Evolutionary conservation across 2,797 vertebrate species (phyloP), one percentile per base, ranked within the genome.

Genomic region (Myripristis murdjan): DNA sequence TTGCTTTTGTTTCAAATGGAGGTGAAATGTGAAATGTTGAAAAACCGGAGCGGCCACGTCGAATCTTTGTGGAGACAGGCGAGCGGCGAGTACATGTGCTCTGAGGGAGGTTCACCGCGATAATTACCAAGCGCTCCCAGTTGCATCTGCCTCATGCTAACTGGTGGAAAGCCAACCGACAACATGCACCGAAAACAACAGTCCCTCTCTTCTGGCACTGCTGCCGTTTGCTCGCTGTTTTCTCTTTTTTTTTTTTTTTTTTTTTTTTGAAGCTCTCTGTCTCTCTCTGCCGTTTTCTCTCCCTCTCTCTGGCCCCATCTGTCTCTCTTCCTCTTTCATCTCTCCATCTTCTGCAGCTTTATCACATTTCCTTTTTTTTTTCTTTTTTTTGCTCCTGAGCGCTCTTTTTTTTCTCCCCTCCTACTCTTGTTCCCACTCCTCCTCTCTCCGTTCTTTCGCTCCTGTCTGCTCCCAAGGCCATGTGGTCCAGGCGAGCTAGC

Each of bases 121-220:
- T 91, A 90, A 92, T 91, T 88, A 87, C 89, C 81, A 78, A 88
- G 84, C 57, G 64, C 88, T 93, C 87, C 87, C 75, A 46, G 82
- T 85, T 83, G 88, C 90, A 92, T 92, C 89, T 91, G 89, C 86
- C 86, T 89, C 87, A 84, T 87, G 88, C 83, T 85, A 79, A 90
- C 87, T 91, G 89, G 89, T 92, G 83, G 73, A 55, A 66, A 73
- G 90, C 88, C 88, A 92, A 88, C 47, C 75, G 57, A 88, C 87
- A 81, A 89, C 85, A 89, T 73, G 78, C 84, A 82, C 70, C 18
- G 54, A 90, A 85, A 87, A 89, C 82, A 91, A 89, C 88, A 88
- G 83, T 84, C 83, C 61, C 82, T 87, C 87, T 87, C 69, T 83
- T 73, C 72, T 90, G 89, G 87, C 86, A 83, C 73, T 66, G 76